Conservation (phyloP, 2,888 invertebrate genomes). For the Thysanoteuthis rhombus region DNA sequence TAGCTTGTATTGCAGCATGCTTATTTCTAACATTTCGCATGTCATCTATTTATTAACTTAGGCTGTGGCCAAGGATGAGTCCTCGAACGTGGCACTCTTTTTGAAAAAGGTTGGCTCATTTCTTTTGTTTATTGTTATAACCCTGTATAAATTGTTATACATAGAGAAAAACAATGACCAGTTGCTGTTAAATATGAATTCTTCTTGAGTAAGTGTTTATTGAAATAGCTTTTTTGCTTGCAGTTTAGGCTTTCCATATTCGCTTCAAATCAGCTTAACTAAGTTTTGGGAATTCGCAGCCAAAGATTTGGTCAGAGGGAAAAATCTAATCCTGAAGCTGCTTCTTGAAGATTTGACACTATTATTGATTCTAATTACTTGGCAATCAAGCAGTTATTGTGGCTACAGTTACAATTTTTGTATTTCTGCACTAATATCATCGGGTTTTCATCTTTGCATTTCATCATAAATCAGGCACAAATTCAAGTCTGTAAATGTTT, state of each 20-base stretch:
- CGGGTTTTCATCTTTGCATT: too few relatives aligned
- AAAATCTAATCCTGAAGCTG: neutral
- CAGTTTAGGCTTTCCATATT: neutral
- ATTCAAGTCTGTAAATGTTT: too few relatives aligned
- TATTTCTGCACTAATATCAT: too few relatives aligned
- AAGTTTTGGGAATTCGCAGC: neutral
- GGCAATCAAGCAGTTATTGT: too few relatives aligned
- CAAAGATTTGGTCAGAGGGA: neutral
- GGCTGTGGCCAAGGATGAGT: conserved; percentile 25
- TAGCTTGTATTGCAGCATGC: conserved; percentile 28
- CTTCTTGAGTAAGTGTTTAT: neutral
- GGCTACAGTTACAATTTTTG: too few relatives aligned
- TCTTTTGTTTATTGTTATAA: conserved; percentile 1
- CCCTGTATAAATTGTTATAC: neutral
- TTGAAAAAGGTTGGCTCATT: conserved; percentile 28
- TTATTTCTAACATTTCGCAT: conserved; percentile 25
- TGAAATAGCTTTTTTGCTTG: neutral
- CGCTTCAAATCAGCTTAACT: neutral
- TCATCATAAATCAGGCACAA: too few relatives aligned
- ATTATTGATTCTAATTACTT: too few relatives aligned
- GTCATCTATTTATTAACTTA: conserved; percentile 29
- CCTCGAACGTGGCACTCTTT: neutral
- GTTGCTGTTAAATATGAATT: too few relatives aligned
- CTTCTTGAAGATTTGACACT: too few relatives aligned
- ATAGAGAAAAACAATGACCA: too few relatives aligned